phyloP scores from a whole-genome alignment of 2,888 invertebrate species.

The Tineola bisselliella region DNA sequence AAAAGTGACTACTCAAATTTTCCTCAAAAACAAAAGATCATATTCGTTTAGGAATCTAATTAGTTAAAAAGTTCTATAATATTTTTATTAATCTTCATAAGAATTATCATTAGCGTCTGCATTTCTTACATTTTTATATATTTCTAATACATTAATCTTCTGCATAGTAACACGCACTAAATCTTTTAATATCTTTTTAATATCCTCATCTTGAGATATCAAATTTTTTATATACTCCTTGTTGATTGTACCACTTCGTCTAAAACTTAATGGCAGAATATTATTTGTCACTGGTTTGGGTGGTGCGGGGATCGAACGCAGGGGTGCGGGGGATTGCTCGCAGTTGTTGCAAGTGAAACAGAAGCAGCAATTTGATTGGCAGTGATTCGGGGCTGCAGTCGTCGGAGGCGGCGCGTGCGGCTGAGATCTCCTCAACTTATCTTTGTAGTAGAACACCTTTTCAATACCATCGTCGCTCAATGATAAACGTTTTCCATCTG shows the following conservation, averaged over 20 bases:
- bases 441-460: slow-evolving; percentile 49
- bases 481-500: slow-evolving; percentile 16
- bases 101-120: neutral
- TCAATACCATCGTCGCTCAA: slow-evolving; percentile 52
- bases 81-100: neutral
- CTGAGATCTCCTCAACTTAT: slow-evolving; percentile 34
- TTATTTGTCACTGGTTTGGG: slow-evolving; percentile 29
- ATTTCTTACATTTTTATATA: slow-evolving; percentile 23
- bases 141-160: slow-evolving; percentile 45
- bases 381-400: slow-evolving; percentile 23
- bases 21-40: too few species aligned
- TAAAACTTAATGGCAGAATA: slow-evolving; percentile 25
- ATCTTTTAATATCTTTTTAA: slow-evolving; percentile 53
- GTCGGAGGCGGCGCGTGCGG: slow-evolving; percentile 1
- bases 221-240: slow-evolving; percentile 46
- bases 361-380: slow-evolving; percentile 48
- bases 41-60: too few species aligned
- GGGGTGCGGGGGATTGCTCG: neutral
- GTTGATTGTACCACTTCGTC: slow-evolving; percentile 37
- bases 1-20: too few species aligned
- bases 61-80: too few species aligned
- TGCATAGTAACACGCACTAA: slow-evolving; percentile 56
- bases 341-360: slow-evolving; percentile 38
- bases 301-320: slow-evolving; percentile 1
- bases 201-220: slow-evolving; percentile 48